Percentiles rank a stretch among this genome's conserved stretches.
These are phyloP conservation scores for Cheilosia variabilis DNA, from an alignment of 2,888 invertebrate species.

Conservation along the genomic window DNA sequence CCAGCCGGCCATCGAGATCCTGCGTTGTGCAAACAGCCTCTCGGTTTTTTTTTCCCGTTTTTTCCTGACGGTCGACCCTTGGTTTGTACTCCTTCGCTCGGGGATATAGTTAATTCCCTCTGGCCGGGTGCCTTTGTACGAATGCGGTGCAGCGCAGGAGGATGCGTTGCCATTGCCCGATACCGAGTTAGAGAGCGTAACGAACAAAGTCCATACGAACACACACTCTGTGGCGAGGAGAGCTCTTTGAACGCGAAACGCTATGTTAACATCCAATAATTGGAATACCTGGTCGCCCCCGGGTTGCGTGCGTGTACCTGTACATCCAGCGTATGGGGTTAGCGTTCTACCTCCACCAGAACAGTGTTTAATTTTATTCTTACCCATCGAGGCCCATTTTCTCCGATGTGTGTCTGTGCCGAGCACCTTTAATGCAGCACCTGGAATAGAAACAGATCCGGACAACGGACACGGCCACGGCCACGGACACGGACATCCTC, in stretches of 20 bases:
- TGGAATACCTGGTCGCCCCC: constrained; percentile 71
- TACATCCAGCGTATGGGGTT: neutral
- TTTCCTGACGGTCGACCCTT: constrained; percentile 17
- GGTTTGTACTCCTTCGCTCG: constrained; percentile 40
- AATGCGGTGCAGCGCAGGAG: constrained; percentile 48
- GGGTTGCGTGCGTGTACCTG: constrained; percentile 50
- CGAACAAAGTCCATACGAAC: constrained; percentile 63
- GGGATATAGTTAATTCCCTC: constrained; percentile 69
- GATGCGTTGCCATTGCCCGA: constrained; percentile 41
- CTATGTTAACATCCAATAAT: constrained; percentile 75
- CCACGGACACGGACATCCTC: constrained; percentile 33
- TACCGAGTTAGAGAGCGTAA: constrained; percentile 40
- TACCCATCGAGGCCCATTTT: constrained; percentile 64
- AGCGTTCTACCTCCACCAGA: neutral
- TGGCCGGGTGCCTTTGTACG: constrained; percentile 62
- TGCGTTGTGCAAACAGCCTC: constrained; percentile 74
- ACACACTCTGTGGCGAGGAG: constrained; percentile 67
- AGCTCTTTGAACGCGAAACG: constrained; percentile 73
- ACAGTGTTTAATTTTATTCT: constrained; percentile 66
- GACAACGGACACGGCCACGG: neutral
- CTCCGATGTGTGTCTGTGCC: constrained; percentile 11
- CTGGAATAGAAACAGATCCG: constrained; percentile 1
- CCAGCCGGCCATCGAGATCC: constrained; percentile 68
- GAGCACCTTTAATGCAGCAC: constrained; percentile 30
- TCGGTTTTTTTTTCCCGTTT: constrained; percentile 21